Conservation (phyloP, 2,797 vertebrate genomes). For the Hipposideros larvatus region DNA sequence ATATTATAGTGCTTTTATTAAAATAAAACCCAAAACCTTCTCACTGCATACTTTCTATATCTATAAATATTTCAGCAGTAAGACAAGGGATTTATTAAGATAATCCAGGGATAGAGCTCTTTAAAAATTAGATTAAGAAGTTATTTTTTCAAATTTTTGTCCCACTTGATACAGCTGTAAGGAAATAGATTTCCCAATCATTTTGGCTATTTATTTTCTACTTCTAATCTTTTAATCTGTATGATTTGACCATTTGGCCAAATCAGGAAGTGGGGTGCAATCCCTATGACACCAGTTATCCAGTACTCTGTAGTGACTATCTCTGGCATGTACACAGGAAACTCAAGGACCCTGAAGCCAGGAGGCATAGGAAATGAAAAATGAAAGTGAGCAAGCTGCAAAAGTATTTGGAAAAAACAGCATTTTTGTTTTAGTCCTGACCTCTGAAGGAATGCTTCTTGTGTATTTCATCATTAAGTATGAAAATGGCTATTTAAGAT, state of each 20-base stretch:
- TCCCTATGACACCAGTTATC: neutral
- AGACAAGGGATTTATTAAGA: neutral
- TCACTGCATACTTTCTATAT: neutral
- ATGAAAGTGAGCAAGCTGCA: neutral
- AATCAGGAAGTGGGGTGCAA: neutral
- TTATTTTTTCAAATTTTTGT: neutral
- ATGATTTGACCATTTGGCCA: neutral
- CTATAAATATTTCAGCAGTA: neutral
- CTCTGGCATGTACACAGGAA: neutral
- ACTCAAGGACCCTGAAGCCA: neutral
- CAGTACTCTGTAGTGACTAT: neutral
- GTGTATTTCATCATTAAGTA: neutral
- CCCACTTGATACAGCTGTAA: neutral
- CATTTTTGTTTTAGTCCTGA: neutral
- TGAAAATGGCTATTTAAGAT: neutral
- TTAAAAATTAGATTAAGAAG: neutral
- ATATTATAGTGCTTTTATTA: slow-evolving; percentile 34
- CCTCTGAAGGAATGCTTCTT: neutral
- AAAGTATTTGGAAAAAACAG: neutral
- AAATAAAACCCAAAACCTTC: neutral
- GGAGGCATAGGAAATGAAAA: neutral
- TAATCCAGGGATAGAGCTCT: neutral
- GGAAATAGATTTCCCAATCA: neutral
- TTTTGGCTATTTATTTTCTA: neutral
- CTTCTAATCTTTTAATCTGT: neutral